Conservation (phyloP, 1,140 invertebrate species). For the Drosophila tsacasi region DNA sequence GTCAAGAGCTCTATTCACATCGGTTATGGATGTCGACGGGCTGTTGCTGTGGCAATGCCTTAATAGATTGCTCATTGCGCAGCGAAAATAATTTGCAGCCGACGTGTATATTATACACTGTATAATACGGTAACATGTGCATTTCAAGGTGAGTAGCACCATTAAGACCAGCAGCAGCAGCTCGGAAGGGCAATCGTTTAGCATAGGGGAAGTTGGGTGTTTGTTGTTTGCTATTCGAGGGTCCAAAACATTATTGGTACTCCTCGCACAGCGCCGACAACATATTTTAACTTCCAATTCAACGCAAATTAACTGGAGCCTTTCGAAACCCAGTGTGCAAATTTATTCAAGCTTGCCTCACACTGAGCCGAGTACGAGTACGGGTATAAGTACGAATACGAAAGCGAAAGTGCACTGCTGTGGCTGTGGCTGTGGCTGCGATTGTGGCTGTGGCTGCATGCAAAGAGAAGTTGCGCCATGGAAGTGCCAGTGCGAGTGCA, state of each 20-base stretch:
- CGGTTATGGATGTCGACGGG: conserved; percentile 39
- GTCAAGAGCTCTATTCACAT: conserved; percentile 52
- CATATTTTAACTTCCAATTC: conserved; percentile 42
- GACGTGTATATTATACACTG: no score
- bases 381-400: conserved; percentile 13
- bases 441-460: conserved; percentile 24
- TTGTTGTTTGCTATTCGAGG: conserved; percentile 18
- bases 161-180: conserved; percentile 21
- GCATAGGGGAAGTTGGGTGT: conserved; percentile 20
- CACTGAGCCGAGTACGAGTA: conserved; percentile 28
- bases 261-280: conserved; percentile 21
- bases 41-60: conserved; percentile 26
- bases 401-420: conserved; percentile 70
- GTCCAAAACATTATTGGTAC: conserved; percentile 25
- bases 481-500: conserved; percentile 10
- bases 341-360: conserved; percentile 56
- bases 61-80: conserved; percentile 60
- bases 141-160: conserved; percentile 65
- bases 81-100: conserved; percentile 54
- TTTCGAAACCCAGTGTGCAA: conserved; percentile 50
- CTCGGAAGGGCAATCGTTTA: conserved; percentile 37
- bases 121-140: conserved; percentile 37
- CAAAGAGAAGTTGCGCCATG: conserved; percentile 59
- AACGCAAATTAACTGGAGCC: conserved; percentile 43
- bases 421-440: conserved; percentile 18